phyloP scores from a whole-genome alignment of 2,113 vertebrate genomes.

The Silurus meridionalis region DNA sequence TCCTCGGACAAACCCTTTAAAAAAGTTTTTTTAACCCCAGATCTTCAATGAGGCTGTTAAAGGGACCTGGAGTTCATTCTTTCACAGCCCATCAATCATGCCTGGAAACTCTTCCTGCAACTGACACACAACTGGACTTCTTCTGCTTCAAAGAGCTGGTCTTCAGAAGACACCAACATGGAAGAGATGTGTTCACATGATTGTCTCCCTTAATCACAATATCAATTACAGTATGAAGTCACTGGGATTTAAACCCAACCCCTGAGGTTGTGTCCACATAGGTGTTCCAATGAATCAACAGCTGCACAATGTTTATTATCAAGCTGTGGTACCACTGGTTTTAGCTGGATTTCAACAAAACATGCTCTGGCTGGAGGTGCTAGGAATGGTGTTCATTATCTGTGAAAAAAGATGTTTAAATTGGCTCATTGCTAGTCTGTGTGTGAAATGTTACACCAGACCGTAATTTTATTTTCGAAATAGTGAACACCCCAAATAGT shows the following conservation, averaged over 20 bases:
- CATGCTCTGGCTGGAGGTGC: neutral
- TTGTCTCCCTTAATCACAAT: neutral
- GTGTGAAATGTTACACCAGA: neutral
- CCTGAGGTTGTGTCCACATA: neutral
- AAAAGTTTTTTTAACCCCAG: constrained; percentile 5
- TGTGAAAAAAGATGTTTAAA: neutral
- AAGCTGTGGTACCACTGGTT: neutral
- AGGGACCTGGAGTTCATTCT: neutral
- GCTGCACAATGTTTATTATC: neutral
- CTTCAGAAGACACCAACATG: constrained; percentile 1
- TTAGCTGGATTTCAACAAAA: neutral
- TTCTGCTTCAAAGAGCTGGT: constrained; percentile 6
- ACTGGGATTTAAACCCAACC: neutral
- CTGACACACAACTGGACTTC: constrained; percentile 3
- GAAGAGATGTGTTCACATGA: neutral
- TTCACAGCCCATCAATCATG: constrained; percentile 48
- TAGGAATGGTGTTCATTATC: neutral
- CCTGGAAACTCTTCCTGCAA: constrained; percentile 2
- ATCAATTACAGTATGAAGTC: neutral
- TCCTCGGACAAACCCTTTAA: neutral
- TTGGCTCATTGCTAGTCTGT: neutral
- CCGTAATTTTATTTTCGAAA: neutral
- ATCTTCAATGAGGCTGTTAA: constrained; percentile 27
- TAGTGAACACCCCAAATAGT: neutral
- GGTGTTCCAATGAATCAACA: neutral